Percentiles rank a stretch among this genome's conserved stretches.
Conservation (phyloP, 2,113 vertebrate species). For the Takifugu bimaculatus region DNA sequence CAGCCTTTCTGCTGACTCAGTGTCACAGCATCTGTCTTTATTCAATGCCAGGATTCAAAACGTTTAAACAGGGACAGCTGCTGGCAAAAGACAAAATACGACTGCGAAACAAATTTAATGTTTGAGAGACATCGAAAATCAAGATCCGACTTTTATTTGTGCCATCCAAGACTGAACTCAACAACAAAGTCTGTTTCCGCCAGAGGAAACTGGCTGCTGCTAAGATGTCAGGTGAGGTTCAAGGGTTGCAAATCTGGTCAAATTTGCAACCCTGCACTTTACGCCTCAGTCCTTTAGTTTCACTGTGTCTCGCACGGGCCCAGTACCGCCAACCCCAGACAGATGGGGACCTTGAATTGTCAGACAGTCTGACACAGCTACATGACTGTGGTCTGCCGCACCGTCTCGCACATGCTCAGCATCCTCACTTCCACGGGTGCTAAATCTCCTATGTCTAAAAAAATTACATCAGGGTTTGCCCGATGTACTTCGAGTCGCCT, state of each 20-base stretch:
- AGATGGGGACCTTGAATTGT: conserved; percentile 42
- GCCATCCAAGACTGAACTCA: no score
- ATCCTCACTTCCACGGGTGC: conserved; percentile 27
- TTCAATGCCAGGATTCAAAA: conserved; percentile 56
- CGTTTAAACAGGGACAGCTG: no score
- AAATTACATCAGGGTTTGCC: conserved; percentile 61
- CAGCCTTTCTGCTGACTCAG: conserved; percentile 33
- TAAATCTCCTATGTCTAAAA: conserved; percentile 31
- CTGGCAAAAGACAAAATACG: no score
- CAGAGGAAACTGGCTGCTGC: no score
- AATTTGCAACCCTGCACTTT: conserved; percentile 5
- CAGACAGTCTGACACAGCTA: conserved; percentile 55
- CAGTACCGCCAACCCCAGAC: conserved; percentile 17
- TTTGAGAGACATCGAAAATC: not conserved
- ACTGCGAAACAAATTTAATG: no score
- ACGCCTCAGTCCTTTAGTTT: conserved; percentile 21
- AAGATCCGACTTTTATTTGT: not conserved
- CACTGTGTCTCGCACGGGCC: conserved; percentile 23
- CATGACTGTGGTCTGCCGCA: conserved; percentile 62
- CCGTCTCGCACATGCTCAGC: conserved; percentile 46
- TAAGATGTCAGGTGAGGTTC: no score
- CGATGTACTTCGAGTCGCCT: conserved; percentile 55
- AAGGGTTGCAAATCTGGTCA: no score
- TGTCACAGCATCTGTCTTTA: conserved; percentile 67
- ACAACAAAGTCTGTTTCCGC: no score